Evolutionary conservation across 2,113 vertebrate genomes (phyloP).

Genomic region (Anoplopoma fimbria): DNA sequence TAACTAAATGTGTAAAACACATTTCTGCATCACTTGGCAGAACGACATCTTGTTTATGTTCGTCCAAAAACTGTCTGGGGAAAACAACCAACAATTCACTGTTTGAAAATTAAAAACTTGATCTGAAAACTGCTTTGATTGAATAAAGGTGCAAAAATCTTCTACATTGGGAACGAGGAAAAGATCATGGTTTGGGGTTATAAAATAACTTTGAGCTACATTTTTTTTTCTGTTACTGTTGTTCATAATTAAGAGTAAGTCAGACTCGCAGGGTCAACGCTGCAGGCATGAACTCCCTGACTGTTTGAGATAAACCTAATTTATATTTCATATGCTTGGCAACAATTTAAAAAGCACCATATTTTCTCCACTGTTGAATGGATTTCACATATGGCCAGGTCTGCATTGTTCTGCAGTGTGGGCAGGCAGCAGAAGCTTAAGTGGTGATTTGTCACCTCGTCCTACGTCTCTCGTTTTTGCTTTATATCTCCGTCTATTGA

Average conservation of each 20-base stretch:
- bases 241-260: too few relatives aligned
- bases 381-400: conserved; percentile 54
- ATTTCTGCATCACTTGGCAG: neutral
- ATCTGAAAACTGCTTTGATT: neutral
- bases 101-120: neutral
- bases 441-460: conserved; percentile 73
- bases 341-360: conserved; percentile 31
- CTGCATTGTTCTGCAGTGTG: conserved; percentile 65
- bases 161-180: too few relatives aligned
- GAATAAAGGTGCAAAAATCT: neutral
- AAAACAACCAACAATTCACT: neutral
- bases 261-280: neutral
- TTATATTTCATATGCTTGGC: conserved; percentile 32
- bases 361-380: conserved; percentile 35
- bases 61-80: neutral
- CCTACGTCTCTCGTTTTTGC: conserved; percentile 63
- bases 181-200: neutral
- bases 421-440: conserved; percentile 74
- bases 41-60: neutral
- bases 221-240: too few relatives aligned
- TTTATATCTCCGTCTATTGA: conserved; percentile 52
- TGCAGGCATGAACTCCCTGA: neutral
- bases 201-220: too few relatives aligned
- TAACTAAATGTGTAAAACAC: too few relatives aligned
- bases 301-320: conserved; percentile 31